These are phyloP conservation scores for Morpho achilles DNA, from an alignment of 2,888 invertebrate genomes.

Conservation along the genomic window DNA sequence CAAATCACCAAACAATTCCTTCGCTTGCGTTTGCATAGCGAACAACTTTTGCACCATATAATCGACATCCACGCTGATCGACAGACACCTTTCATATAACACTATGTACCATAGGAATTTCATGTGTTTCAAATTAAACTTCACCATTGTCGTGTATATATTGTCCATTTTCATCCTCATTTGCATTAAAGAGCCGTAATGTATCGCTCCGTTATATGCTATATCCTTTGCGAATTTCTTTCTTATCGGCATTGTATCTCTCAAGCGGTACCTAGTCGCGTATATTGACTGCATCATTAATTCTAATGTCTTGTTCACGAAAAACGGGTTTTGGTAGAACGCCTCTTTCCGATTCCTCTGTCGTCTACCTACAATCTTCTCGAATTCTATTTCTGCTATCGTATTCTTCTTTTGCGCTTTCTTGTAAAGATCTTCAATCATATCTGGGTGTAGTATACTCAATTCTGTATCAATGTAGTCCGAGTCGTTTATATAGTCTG, in stretches of 20 bases:
- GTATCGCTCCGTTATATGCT: conserved; percentile 35
- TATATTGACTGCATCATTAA: conserved; percentile 43
- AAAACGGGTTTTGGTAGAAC: background rate
- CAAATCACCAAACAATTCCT: conserved; percentile 29
- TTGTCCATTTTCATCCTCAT: conserved; percentile 37
- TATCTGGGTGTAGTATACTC: conserved; percentile 28
- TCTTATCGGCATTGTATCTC: conserved; percentile 30
- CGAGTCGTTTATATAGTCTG: background rate
- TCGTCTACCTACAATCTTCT: conserved; percentile 1
- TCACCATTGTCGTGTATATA: conserved; percentile 25
- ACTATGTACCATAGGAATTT: conserved; percentile 40
- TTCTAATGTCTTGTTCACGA: conserved; percentile 24
- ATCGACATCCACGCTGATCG: conserved; percentile 34
- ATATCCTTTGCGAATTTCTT: conserved; percentile 9
- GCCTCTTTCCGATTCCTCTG: conserved; percentile 2
- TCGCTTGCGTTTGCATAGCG: background rate
- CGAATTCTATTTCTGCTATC: conserved; percentile 6
- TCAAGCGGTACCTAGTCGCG: conserved; percentile 33
- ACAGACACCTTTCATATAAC: conserved; percentile 41
- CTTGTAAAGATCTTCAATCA: conserved; percentile 26
- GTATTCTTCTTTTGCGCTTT: conserved; percentile 20
- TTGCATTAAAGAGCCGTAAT: conserved; percentile 36
- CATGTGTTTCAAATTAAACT: background rate
- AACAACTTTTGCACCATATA: conserved; percentile 35
- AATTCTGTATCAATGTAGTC: conserved; percentile 16